These are phyloP conservation scores for Orbicella faveolata DNA, from an alignment of 64 coral and sea anemone genomes.

Conservation along the genomic window DNA sequence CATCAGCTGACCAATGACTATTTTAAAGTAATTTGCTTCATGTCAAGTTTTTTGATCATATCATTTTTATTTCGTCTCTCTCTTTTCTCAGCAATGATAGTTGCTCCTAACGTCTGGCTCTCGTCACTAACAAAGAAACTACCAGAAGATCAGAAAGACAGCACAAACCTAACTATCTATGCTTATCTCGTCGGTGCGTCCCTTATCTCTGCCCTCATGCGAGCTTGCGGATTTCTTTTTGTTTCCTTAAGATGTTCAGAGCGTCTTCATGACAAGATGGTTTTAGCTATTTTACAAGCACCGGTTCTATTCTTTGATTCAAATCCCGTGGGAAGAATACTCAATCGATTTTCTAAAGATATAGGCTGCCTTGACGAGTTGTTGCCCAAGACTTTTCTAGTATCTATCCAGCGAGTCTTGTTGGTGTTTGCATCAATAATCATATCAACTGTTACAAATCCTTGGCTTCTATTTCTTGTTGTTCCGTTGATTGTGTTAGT, in stretches of 20 bases:
- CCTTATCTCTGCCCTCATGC: not conserved
- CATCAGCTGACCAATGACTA: not conserved
- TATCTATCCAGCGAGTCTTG: not conserved
- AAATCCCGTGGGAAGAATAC: constrained; percentile 42
- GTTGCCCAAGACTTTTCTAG: not conserved
- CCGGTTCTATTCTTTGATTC: constrained; percentile 42
- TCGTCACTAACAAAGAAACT: not conserved
- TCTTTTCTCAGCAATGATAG: not conserved
- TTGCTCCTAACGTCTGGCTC: not conserved
- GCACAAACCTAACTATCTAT: not conserved
- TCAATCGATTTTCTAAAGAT: constrained; percentile 41
- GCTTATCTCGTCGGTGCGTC: not conserved
- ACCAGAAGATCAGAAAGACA: not conserved
- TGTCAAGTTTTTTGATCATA: not conserved
- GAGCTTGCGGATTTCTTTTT: not conserved
- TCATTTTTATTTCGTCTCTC: not conserved
- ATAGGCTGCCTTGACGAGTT: not conserved
- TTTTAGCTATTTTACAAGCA: constrained; percentile 14
- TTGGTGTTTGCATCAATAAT: not conserved
- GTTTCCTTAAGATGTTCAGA: not conserved
- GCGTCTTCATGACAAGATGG: constrained; percentile 27
- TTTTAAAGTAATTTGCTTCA: not conserved
- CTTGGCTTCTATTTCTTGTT: not conserved
- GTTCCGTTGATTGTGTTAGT: not conserved
- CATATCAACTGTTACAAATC: not conserved